Conservation (phyloP, 1,140 invertebrate genomes). For the Panonychus citri region DNA sequence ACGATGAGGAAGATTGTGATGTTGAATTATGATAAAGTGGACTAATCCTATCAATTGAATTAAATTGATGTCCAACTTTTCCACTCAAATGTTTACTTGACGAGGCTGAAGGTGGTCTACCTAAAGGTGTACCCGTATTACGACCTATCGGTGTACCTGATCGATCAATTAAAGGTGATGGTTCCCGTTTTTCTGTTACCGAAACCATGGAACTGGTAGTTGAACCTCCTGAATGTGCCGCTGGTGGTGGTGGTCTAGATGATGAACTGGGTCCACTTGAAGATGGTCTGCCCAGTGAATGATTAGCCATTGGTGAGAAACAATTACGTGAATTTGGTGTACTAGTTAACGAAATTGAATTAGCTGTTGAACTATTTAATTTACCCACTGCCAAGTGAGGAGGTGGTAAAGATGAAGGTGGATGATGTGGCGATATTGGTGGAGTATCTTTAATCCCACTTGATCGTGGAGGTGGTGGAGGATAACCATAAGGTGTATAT, state of each 20-base stretch:
- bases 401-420: neutral
- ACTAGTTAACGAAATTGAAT: too few relatives aligned
- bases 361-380: too few relatives aligned
- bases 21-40: neutral
- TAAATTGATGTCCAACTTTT: neutral
- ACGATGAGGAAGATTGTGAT: neutral
- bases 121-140: neutral
- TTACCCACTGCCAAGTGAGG: neutral
- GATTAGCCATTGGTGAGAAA: too few relatives aligned
- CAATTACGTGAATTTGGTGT: too few relatives aligned
- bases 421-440: neutral
- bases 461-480: neutral
- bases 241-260: neutral
- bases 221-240: neutral
- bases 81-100: neutral
- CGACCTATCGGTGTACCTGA: neutral
- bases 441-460: neutral
- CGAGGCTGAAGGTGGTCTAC: neutral
- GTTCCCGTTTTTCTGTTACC: neutral
- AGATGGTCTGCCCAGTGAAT: neutral
- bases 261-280: neutral
- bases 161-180: conserved; percentile 1
- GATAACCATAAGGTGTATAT: too few relatives aligned
- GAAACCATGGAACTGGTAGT: neutral
- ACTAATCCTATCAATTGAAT: neutral